Evolutionary conservation across 2,113 vertebrate genomes (phyloP), one percentile per base, ranked within the genome.

Genomic region (Eretmochelys imbricata): DNA sequence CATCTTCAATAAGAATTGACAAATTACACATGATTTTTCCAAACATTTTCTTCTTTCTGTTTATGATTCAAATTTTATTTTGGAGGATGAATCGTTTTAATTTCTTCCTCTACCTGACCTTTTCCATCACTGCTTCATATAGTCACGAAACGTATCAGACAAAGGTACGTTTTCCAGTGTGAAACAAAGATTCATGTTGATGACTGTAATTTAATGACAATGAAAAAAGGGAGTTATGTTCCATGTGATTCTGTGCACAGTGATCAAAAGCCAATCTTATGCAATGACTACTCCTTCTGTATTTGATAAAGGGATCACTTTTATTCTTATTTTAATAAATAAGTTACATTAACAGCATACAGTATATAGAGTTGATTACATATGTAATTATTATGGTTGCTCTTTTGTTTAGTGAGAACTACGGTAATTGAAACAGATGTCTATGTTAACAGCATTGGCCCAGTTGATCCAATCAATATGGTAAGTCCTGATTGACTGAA

Each of bases 401-500:
- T 97, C 19, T 86, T 98, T 85, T 97, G 85, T 99, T 99, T 98
- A 99, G 99, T 99, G 98, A 99, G 98, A 93, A 99, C 99, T 4
- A 99, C 99, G 0, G 98, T 99, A 96, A 99, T 99, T 94, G 99
- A 99, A 98, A 99, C 99, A 86, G 99, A 99, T 16, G 99, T 99
- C 88, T 99, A 99, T 89, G 99, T 99, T 89, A 99, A 99, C 98
- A 99, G 99, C 97, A 99, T 99, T 82, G 99, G 99, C 95, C 99
- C 99, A 46, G 99, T 99, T 57, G 99, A 99, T 97, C 99, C 99
- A 76, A 99, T 99, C 95, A 99, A 99, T 95, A 99, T 99, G 99
- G 99, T 99, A 97, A 99, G 99, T 98, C 89, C 87, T 82, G 12
- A 92, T 84, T 94, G 84, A 79, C n/a, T 80, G 35, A 87, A 94